phyloP scores from a whole-genome alignment of 2,797 vertebrate genomes.

The Paguma larvata region DNA sequence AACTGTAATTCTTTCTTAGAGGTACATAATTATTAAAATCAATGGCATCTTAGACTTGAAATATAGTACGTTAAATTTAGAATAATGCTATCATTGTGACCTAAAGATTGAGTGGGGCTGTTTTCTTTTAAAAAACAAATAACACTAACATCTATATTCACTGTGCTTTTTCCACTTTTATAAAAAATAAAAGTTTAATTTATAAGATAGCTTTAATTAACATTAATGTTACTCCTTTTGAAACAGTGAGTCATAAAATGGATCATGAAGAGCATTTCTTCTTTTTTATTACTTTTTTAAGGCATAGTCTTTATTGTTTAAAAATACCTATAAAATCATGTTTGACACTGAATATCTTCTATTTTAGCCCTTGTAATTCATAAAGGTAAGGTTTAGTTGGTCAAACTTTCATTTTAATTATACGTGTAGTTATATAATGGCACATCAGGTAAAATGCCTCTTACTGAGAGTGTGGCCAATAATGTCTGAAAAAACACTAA shows the following conservation, averaged over 20 bases:
- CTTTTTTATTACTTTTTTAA: neutral
- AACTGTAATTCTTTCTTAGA: neutral
- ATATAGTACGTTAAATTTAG: neutral
- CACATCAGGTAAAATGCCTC: neutral
- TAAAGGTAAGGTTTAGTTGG: neutral
- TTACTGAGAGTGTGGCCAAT: neutral
- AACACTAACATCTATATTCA: neutral
- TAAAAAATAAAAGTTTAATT: neutral
- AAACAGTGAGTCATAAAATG: neutral
- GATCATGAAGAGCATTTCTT: neutral
- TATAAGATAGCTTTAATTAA: neutral
- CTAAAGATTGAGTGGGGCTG: neutral
- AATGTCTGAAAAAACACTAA: neutral
- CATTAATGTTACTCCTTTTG: neutral
- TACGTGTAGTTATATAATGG: neutral
- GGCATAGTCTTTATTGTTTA: neutral
- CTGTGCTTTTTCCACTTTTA: neutral
- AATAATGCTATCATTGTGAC: conserved; percentile 9
- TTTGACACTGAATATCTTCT: neutral
- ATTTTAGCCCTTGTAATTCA: neutral
- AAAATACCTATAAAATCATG: neutral
- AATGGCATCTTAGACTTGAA: neutral
- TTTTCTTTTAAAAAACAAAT: neutral
- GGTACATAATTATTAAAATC: neutral
- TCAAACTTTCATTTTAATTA: conserved; percentile 16